Evolutionary conservation across 2,797 vertebrate genomes (phyloP).

Genomic region (Cichlasoma orientale): DNA sequence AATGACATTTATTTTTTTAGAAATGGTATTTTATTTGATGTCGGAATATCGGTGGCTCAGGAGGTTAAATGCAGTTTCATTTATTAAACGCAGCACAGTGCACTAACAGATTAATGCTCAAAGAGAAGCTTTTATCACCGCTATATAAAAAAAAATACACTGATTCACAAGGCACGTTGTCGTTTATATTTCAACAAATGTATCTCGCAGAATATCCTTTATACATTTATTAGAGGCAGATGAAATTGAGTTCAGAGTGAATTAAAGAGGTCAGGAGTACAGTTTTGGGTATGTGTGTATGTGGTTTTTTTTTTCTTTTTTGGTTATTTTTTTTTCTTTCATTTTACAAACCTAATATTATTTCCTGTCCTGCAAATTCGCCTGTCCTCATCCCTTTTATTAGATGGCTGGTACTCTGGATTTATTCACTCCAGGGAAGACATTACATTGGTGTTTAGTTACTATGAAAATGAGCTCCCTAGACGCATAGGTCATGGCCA

Average conservation of each 20-base stretch:
- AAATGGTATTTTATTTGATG: neutral
- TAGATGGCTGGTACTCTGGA: slow-evolving; percentile 59
- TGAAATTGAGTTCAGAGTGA: slow-evolving; percentile 56
- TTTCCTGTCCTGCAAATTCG: slow-evolving; percentile 69
- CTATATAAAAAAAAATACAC: slow-evolving; percentile 4
- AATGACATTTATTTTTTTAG: neutral
- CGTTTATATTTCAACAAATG: slow-evolving; percentile 27
- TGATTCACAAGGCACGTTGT: slow-evolving; percentile 30
- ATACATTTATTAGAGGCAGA: slow-evolving; percentile 50
- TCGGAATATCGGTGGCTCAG: neutral
- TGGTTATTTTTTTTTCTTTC: slow-evolving; percentile 7
- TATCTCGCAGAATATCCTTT: slow-evolving; percentile 26
- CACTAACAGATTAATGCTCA: slow-evolving; percentile 17
- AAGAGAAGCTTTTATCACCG: slow-evolving; percentile 33
- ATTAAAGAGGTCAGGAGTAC: slow-evolving; percentile 61
- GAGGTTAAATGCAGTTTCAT: slow-evolving; percentile 25
- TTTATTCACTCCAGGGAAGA: slow-evolving; percentile 71
- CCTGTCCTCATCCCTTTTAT: slow-evolving; percentile 62
- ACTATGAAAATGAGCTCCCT: slow-evolving; percentile 74
- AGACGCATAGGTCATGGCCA: slow-evolving; percentile 74
- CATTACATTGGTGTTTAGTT: slow-evolving; percentile 72
- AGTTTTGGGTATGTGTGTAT: slow-evolving; percentile 35
- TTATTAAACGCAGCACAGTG: neutral
- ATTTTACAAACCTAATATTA: slow-evolving; percentile 62
- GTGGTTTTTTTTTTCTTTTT: neutral